Evolutionary conservation across 2,113 vertebrate genomes (phyloP), one percentile per base, ranked within the genome.

Genomic region (Suncus etruscus): DNA sequence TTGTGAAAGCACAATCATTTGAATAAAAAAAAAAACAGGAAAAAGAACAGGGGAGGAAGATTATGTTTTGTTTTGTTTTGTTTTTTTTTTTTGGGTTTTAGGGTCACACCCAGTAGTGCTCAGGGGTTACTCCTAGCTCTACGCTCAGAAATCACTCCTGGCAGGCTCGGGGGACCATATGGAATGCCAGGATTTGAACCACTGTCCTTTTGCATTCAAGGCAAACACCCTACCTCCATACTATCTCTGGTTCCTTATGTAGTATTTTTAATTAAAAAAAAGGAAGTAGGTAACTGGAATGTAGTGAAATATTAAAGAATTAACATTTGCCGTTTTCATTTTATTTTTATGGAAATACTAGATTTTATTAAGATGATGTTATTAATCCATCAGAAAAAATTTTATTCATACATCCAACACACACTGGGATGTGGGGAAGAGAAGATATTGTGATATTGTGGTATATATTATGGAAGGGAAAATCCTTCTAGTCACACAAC

Each of bases 291-390:
- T 61, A 50, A 66, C 51, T 63, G 14, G 58, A 70, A 92, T 80
- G 51, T 32, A 84, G 22, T 22, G 27, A 8, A 12, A 77, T n/a
- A 45, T 45, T 78, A 66, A 87, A 61, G 45, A 39, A 69, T 14
- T 75, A n/a, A 50, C 27, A 83, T 92, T 93, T 83, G 25, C 47
- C 82, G 32, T 65, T 70, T 75, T 74, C 74, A 54, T 69, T 69
- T 54, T 47, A 48, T 66, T 83, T 86, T 86, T 20, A 79, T 83
- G 4, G 12, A 15, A 16, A 77, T 14, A 47, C 10, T 66, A 11
- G 31, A 48, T 72, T 15, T 31, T 76, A 66, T 69, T 20, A 61
- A 83, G 48, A 7, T 63, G 63, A 86, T 24, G 18, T 12, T 77
- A 73, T 77, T 32, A 16, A 72, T 65, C 54, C 14, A 70, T 20